These are phyloP conservation scores for Brachionus rotundiformis DNA, from an alignment of 1,140 invertebrate species.

Conservation along the genomic window DNA sequence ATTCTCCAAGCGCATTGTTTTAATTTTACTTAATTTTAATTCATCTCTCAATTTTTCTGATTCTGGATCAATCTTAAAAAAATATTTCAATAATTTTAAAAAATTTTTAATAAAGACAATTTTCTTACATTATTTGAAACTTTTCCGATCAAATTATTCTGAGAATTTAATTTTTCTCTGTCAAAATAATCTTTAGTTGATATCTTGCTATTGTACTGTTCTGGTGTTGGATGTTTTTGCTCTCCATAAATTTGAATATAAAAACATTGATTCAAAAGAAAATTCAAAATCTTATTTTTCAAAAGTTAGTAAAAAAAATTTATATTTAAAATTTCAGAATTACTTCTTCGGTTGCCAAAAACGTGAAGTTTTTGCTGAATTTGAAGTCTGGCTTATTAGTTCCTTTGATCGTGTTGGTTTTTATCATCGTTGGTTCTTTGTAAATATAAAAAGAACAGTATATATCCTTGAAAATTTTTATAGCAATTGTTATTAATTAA, in stretches of 20 bases:
- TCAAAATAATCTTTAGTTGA: conserved; percentile 50
- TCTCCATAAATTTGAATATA: conserved; percentile 47
- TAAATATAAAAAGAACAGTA: conserved; percentile 44
- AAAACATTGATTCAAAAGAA: conserved; percentile 12
- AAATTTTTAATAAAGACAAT: no score
- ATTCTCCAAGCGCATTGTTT: not conserved
- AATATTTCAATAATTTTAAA: not conserved
- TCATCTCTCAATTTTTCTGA: conserved; percentile 46
- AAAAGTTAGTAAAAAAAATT: no score
- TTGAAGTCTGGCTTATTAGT: conserved; percentile 38
- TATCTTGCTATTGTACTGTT: conserved; percentile 38
- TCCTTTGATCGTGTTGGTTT: conserved; percentile 2
- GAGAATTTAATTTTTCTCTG: not conserved
- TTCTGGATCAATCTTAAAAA: conserved; percentile 2
- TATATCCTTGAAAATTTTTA: conserved; percentile 28
- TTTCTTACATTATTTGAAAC: conserved; percentile 23
- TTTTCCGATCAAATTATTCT: conserved; percentile 9
- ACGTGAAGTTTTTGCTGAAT: conserved; percentile 10
- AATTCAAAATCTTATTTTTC: conserved; percentile 29
- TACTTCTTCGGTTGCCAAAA: conserved; percentile 3
- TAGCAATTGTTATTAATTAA: not conserved
- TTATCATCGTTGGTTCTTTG: not conserved
- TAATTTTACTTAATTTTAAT: not conserved
- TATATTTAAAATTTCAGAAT: not conserved
- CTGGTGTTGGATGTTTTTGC: conserved; percentile 40